Evolutionary conservation across 2,888 invertebrate species (phyloP), one percentile per base, ranked within the genome.

Genomic region (Odontocolon sp.): DNA sequence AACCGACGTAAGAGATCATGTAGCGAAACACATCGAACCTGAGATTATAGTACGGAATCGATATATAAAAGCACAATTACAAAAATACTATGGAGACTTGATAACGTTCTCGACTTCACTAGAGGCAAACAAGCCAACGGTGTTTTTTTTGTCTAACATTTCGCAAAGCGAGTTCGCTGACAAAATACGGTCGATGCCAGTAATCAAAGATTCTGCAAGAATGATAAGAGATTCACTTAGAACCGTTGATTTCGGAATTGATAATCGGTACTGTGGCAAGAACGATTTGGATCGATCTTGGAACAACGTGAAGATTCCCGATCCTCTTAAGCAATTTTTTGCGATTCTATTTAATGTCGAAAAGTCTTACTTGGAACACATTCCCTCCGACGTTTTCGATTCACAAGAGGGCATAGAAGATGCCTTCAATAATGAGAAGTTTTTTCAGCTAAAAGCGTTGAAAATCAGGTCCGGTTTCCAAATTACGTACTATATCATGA

Each of bases 391-490:
- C 9, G 3, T 8, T 45, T 45, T 45, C n/a, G 45, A 45, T 21
- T 6, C 45, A 21, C 2, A 21, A 45, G 9, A 21, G 18, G 45
- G 21, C 16, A 18, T 21, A 45, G 45, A 52, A 28, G 26, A 31
- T n/a, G 33, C 54, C 21, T 42, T 21, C 5, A 45, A n/a, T n/a
- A n/a, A n/a, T n/a, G n/a, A n/a, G n/a, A n/a, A 57, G 52, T 11
- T 40, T 21, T 63, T 57, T 26, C 45, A 47, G 5, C 31, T 40
- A 16, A 76, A 67, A 45, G 47, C 26, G 36, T 23, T 77, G 14
- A 72, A 69, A 80, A 72, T 78, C 0, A 74, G 73, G 40, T 18
- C 38, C 8, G 54, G 78, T 33, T 80, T 57, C 52, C 76, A 78
- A 40, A 75, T 69, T 8, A 66, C 78, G 42, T 76, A 40, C 64